Evolutionary conservation across 2,113 vertebrate genomes (phyloP).

Genomic region (Polyodon spathula): DNA sequence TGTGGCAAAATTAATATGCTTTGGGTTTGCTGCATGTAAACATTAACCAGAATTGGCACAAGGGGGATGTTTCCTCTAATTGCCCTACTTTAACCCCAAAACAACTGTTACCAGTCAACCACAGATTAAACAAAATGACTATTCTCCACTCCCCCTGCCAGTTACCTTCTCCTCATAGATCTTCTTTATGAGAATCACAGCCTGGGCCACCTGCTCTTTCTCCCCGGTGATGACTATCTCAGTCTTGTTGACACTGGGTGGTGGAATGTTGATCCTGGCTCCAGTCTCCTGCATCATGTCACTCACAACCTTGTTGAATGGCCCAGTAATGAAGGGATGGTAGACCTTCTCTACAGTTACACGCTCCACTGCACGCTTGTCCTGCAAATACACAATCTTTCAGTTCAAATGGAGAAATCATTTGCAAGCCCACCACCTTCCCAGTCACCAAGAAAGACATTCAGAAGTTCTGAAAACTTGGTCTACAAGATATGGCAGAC

Average conservation of each 20-base stretch:
- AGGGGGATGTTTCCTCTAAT: too few species aligned
- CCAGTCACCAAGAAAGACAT: too few species aligned
- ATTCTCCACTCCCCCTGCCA: too few species aligned
- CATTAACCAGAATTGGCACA: background rate
- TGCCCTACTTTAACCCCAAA: too few species aligned
- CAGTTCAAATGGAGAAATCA: too few species aligned
- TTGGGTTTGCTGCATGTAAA: too few species aligned
- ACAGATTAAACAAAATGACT: too few species aligned
- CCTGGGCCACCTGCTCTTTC: conserved; percentile 93
- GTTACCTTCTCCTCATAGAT: conserved; percentile 89
- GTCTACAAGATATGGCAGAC: too few species aligned
- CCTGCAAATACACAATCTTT: conserved; percentile 44
- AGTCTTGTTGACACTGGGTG: conserved; percentile 87
- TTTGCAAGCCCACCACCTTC: too few species aligned
- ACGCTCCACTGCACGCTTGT: conserved; percentile 92
- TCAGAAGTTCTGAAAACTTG: too few species aligned
- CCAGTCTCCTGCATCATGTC: conserved; percentile 95
- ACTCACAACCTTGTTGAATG: conserved; percentile 78
- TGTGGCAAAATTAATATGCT: too few species aligned
- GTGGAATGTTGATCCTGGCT: conserved; percentile 91
- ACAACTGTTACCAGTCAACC: too few species aligned
- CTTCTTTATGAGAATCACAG: conserved; percentile 81
- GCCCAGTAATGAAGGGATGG: conserved; percentile 95
- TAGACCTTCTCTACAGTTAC: conserved; percentile 93
- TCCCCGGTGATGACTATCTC: conserved; percentile 97